phyloP scores from a whole-genome alignment of 2,113 vertebrate genomes.

The Corythornis cristatus region DNA sequence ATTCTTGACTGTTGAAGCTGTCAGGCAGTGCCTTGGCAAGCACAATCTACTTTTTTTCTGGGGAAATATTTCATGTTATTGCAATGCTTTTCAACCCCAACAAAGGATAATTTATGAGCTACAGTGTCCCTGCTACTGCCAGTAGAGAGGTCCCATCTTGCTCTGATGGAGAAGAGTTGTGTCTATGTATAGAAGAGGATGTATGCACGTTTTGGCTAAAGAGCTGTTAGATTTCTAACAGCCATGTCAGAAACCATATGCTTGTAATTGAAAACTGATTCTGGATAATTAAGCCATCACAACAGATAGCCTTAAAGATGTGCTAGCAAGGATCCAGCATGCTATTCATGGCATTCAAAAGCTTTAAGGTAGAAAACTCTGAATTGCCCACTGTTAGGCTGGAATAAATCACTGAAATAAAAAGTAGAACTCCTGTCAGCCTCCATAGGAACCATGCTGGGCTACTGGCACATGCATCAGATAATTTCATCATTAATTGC shows the following conservation, averaged over 20 bases:
- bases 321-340: conserved; percentile 34
- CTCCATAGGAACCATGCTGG: neutral
- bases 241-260: conserved; percentile 22
- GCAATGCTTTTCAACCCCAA: conserved; percentile 13
- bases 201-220: neutral
- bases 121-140: conserved; percentile 2
- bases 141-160: conserved; percentile 26
- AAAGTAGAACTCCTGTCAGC: neutral
- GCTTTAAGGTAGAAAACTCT: neutral
- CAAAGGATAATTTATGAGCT: conserved; percentile 25
- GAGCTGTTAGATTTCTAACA: conserved; percentile 26
- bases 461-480: neutral
- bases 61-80: conserved; percentile 14
- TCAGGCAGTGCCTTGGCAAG: neutral
- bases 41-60: conserved; percentile 11
- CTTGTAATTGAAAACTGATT: conserved; percentile 15
- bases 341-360: conserved; percentile 20
- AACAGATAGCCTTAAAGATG: conserved; percentile 37
- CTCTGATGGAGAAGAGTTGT: neutral
- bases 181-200: neutral
- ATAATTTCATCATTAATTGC: conserved; percentile 31
- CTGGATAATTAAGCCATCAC: conserved; percentile 33
- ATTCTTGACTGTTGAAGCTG: neutral
- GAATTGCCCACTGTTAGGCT: conserved; percentile 7
- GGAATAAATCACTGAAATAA: neutral